Conservation (phyloP, 2,113 vertebrate species). For the Laticauda colubrina region DNA sequence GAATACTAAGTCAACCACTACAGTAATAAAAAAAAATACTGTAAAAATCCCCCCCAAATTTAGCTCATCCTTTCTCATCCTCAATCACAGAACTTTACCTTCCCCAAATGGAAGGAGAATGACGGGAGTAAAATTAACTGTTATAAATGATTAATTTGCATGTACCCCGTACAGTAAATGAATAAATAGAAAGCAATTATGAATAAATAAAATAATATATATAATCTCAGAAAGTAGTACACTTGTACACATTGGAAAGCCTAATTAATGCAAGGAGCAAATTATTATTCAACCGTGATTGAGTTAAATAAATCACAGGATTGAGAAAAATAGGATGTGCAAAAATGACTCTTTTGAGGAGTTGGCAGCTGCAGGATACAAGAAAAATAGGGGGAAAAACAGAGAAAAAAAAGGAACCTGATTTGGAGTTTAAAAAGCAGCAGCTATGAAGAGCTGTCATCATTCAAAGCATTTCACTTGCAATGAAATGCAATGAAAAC, state of each 20-base stretch:
- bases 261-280: constrained; percentile 15
- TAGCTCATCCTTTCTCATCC: background rate
- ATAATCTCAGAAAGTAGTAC: constrained; percentile 6
- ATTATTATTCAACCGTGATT: constrained; percentile 12
- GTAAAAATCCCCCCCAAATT: background rate
- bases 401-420: background rate
- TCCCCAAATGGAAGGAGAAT: background rate
- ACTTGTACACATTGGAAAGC: background rate
- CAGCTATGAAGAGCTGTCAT: background rate
- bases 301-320: constrained; percentile 11
- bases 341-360: background rate
- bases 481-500: background rate
- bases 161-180: background rate
- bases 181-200: constrained; percentile 23
- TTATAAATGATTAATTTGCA: constrained; percentile 15
- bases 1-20: background rate
- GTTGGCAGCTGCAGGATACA: background rate
- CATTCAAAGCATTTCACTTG: background rate
- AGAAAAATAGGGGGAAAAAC: background rate
- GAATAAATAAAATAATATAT: constrained; percentile 27
- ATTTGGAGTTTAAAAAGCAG: background rate
- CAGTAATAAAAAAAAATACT: background rate
- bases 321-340: background rate
- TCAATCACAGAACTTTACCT: background rate
- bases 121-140: background rate